Conservation (phyloP, 30 jellyfish, hydroid and myxozoan genomes). For the Mastigias papua region DNA sequence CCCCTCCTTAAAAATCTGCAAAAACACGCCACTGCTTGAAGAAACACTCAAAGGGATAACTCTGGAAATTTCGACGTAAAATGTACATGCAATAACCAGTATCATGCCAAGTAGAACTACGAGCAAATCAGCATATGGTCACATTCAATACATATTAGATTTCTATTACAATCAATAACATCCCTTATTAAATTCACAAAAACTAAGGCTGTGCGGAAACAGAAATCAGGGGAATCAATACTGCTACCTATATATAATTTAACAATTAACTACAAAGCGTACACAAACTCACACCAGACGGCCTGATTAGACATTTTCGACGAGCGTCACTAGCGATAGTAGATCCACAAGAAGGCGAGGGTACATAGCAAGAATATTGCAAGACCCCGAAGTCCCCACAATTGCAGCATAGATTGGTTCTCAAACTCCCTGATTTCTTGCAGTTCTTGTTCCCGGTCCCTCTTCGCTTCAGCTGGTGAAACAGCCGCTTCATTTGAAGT, state of each 20-base stretch:
- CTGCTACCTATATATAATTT: neutral
- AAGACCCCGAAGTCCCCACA: constrained; percentile 77
- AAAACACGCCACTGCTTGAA: too few species aligned
- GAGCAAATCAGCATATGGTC: neutral
- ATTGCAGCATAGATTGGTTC: constrained; percentile 37
- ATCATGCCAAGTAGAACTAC: neutral
- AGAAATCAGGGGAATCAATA: neutral
- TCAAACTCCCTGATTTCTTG: constrained; percentile 82
- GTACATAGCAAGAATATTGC: constrained; percentile 66
- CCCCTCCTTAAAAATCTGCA: too few species aligned
- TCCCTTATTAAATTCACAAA: neutral
- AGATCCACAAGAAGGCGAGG: constrained; percentile 79
- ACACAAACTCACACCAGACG: neutral
- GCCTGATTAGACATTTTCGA: neutral
- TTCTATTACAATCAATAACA: too few species aligned
- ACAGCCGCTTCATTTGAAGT: constrained; percentile 39
- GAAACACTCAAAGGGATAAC: neutral
- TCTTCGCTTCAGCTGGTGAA: constrained; percentile 34
- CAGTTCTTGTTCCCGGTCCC: constrained; percentile 62
- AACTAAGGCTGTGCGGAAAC: neutral
- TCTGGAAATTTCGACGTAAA: neutral
- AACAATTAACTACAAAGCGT: neutral
- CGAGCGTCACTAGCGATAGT: constrained; percentile 54
- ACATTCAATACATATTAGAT: too few species aligned
- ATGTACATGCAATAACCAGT: neutral